A percentile compares a stretch with the other conserved stretches of the same genome.
phyloP scores from a whole-genome alignment of 2,797 vertebrate species.

The Brachyrhaphis roseni region DNA sequence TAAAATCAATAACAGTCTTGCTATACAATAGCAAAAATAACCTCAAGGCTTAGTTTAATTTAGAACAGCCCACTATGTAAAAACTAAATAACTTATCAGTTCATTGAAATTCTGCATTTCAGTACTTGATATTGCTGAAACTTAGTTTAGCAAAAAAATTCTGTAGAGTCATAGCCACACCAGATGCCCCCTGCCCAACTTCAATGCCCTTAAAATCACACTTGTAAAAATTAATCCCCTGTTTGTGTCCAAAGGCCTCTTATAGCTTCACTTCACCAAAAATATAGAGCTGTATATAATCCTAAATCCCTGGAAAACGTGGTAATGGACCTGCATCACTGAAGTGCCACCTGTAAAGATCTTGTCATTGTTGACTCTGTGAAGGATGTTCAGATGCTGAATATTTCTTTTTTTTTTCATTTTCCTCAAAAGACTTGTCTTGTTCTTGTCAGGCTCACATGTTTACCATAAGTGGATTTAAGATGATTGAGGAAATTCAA shows the following conservation, averaged over 20 bases:
- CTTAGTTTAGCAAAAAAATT: neutral
- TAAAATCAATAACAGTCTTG: neutral
- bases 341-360: neutral
- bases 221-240: neutral
- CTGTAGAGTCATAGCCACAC: neutral
- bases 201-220: neutral
- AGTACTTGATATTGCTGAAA: neutral
- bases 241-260: neutral
- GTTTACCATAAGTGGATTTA: neutral
- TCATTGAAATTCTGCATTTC: neutral
- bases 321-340: neutral
- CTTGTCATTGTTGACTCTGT: neutral
- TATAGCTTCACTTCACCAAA: neutral
- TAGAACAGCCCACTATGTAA: neutral
- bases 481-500: neutral
- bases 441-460: neutral
- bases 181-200: neutral
- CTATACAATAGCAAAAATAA: neutral
- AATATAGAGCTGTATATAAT: neutral
- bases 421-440: neutral
- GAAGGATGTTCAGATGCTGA: neutral
- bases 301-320: neutral
- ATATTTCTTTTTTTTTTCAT: neutral
- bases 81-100: neutral
- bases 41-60: neutral